Evolutionary conservation across 2,113 vertebrate species (phyloP).

Genomic region (Chaetodon trifascialis): DNA sequence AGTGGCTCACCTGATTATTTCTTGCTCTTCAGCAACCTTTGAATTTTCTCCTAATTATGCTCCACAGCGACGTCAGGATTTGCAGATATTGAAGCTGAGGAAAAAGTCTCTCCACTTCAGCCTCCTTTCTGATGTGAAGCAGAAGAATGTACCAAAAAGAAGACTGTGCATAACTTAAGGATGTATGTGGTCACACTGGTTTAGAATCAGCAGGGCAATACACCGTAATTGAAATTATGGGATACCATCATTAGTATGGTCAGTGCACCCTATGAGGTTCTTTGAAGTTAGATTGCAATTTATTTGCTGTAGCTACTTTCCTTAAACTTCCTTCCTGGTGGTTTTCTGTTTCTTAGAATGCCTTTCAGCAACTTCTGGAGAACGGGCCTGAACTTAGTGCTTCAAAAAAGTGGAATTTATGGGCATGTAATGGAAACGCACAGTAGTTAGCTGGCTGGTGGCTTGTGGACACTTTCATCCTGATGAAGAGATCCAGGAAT

Average conservation of each 20-base stretch:
- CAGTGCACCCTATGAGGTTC: conserved; percentile 13
- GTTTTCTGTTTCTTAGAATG: conserved; percentile 12
- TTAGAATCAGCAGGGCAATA: not conserved
- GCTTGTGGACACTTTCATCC: too few species aligned
- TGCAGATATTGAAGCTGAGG: not conserved
- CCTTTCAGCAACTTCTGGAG: conserved; percentile 12
- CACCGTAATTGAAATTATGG: conserved; percentile 20
- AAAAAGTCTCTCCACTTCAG: conserved; percentile 2
- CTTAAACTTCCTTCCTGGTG: conserved; percentile 5
- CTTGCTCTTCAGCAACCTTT: conserved; percentile 41
- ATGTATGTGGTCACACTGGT: conserved; percentile 5
- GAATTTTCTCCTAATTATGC: conserved; percentile 36
- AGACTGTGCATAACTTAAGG: conserved; percentile 10
- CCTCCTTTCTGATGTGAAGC: not conserved
- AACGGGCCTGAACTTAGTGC: not conserved
- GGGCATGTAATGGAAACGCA: not conserved
- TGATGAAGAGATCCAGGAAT: too few species aligned
- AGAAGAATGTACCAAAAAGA: not conserved
- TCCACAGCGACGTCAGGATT: not conserved
- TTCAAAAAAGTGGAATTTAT: not conserved
- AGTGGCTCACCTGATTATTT: conserved; percentile 46
- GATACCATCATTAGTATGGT: conserved; percentile 50
- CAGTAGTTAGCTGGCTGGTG: not conserved
- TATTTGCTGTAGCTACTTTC: conserved; percentile 47
- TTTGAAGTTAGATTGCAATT: conserved; percentile 58